phyloP scores from a whole-genome alignment of 2,113 vertebrate genomes.

The Ciconia boyciana region DNA sequence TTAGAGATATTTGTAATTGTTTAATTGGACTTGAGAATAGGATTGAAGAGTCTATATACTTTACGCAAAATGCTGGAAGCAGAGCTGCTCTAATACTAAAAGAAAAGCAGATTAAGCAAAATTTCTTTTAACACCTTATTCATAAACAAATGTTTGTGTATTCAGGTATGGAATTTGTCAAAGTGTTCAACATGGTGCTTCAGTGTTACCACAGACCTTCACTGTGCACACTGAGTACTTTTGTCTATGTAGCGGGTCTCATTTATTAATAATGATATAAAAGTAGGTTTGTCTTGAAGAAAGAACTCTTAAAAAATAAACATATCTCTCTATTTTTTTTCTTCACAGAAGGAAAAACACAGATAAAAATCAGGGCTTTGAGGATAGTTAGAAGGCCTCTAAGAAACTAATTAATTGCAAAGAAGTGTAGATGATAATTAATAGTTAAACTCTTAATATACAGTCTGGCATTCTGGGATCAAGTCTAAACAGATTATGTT shows the following conservation, averaged over 20 bases:
- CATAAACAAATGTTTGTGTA: neutral
- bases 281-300: neutral
- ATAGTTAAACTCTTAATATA: conserved; percentile 17
- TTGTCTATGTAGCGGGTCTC: neutral
- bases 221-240: neutral
- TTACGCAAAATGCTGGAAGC: neutral
- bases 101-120: neutral
- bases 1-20: neutral
- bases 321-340: neutral
- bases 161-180: neutral
- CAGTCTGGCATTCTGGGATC: neutral
- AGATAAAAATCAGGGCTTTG: neutral
- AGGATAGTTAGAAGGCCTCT: neutral
- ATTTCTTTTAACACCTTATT: neutral
- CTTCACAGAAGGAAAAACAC: neutral
- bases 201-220: neutral
- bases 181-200: rapidly evolving
- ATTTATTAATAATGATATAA: neutral
- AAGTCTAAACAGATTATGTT: neutral
- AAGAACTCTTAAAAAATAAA: neutral
- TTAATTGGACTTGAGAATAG: neutral
- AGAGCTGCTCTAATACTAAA: neutral
- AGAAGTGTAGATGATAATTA: neutral
- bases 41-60: neutral
- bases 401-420: conserved; percentile 23